A percentile compares a stretch with the other conserved stretches of the same genome.
Conservation (phyloP, 2,797 vertebrate species). For the Chiloscyllium punctatum region DNA sequence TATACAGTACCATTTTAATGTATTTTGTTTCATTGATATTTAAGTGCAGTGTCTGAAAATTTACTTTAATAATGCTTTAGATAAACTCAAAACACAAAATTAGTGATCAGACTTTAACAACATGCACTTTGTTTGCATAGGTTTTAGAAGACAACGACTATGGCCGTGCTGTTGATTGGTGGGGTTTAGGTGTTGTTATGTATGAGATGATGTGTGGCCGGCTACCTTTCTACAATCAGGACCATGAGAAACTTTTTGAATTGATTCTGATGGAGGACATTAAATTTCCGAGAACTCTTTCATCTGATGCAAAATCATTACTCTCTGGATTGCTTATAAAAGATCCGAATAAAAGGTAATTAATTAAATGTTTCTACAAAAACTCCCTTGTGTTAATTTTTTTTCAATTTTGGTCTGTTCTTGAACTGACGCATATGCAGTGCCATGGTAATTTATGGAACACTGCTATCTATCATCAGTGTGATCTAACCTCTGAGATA, state of each 20-base stretch:
- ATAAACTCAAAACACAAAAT: background rate
- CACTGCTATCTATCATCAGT: background rate
- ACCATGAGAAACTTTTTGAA: slow-evolving; percentile 96
- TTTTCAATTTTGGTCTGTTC: background rate
- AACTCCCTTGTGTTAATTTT: background rate
- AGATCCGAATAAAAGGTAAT: slow-evolving; percentile 90
- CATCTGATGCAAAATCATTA: slow-evolving; percentile 90
- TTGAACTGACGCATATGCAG: background rate
- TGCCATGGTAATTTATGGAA: background rate
- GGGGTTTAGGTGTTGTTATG: slow-evolving; percentile 91
- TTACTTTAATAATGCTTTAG: background rate
- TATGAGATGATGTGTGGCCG: slow-evolving; percentile 98
- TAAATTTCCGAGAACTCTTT: slow-evolving; percentile 91
- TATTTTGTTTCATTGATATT: background rate
- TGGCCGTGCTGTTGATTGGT: slow-evolving; percentile 92
- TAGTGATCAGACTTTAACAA: background rate
- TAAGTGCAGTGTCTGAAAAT: background rate
- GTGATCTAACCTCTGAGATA: background rate
- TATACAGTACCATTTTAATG: background rate
- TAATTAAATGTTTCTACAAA: slow-evolving; percentile 26
- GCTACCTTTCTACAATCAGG: slow-evolving; percentile 94
- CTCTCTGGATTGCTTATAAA: slow-evolving; percentile 94
- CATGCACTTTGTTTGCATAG: slow-evolving; percentile 49
- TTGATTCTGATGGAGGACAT: slow-evolving; percentile 97
- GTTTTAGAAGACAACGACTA: slow-evolving; percentile 94